Evolutionary conservation across 1,140 invertebrate genomes (phyloP), one percentile per base, ranked within the genome.

Genomic region (Nixonia krombeini): DNA sequence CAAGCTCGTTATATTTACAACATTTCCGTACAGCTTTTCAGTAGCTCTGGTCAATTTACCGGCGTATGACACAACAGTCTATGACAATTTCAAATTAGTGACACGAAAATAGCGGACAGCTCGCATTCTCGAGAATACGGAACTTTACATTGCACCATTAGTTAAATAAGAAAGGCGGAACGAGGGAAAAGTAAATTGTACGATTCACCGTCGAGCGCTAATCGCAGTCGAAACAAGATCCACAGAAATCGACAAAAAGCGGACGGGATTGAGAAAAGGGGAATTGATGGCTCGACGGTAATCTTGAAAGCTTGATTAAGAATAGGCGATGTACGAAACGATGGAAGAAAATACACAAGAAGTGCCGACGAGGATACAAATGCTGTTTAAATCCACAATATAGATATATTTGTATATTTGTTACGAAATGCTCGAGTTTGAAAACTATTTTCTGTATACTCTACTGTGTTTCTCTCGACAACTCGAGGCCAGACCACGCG

Each of bases 321-420:
- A 37, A 46, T 40, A 56, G 40, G 33, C 38, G 12, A 35, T 41
- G 46, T 41, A 47, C 25, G 28, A 44, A 47, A 52, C 38, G 35
- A 9, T 40, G 25, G 47, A 61, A 67, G 50, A 67, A 61, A 56
- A 51, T 51, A 56, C 46, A 68, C 57, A 61, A 52, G 51, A 59
- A 61, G 55, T 68, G 40, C 64, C 57, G 51, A 52, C 23, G 17
- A 55, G 46, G 31, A 28, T 61, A 31, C 41, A 29, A 47, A 29
- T 44, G 35, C 26, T 61, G 31, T 49, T 55, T 50, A 16, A 23
- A 17, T 29, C 18, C 47, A 25, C 10, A 18, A 7, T n/a, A n/a
- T n/a, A n/a, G n/a, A n/a, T n/a, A n/a, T n/a, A n/a, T n/a, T n/a
- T n/a, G n/a, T n/a, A n/a, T n/a, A n/a, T n/a, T n/a, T n/a, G 16